phyloP scores from a whole-genome alignment of 2,888 invertebrate species.

The Scaptomyza parva region DNA sequence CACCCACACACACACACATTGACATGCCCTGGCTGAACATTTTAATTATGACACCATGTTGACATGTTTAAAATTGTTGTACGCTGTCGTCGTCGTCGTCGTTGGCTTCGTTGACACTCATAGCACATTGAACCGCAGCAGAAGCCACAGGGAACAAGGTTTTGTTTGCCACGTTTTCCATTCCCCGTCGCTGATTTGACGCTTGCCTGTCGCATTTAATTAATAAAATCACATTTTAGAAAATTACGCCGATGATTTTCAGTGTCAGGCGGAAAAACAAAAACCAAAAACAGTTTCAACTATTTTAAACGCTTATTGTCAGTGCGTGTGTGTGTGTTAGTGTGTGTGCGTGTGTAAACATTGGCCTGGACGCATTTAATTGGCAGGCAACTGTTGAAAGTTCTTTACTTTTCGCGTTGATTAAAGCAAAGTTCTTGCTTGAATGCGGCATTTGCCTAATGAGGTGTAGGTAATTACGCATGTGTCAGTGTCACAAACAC shows the following conservation, averaged over 20 bases:
- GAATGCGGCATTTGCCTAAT: conserved; percentile 65
- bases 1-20: conserved; percentile 14
- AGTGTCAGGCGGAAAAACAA: conserved; percentile 10
- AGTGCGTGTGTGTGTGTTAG: conserved; percentile 4
- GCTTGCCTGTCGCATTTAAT: conserved; percentile 76
- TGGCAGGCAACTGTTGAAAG: conserved; percentile 52
- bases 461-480: conserved; percentile 70
- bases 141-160: conserved; percentile 48
- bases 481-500: conserved; percentile 7
- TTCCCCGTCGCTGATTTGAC: conserved; percentile 68
- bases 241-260: conserved; percentile 68
- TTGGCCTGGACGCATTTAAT: conserved; percentile 67
- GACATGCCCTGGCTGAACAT: conserved; percentile 62
- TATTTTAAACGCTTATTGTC: conserved; percentile 6
- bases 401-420: conserved; percentile 53
- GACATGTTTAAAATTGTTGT: conserved; percentile 75
- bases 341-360: conserved; percentile 46
- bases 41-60: conserved; percentile 80
- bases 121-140: conserved; percentile 72
- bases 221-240: conserved; percentile 76
- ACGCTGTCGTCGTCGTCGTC: conserved; percentile 53
- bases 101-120: conserved; percentile 41
- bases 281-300: conserved; percentile 7
- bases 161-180: conserved; percentile 28
- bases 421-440: conserved; percentile 61